A percentile compares a stretch with the other conserved stretches of the same genome.
phyloP scores from a whole-genome alignment of 2,113 vertebrate genomes.

The Jaculus jaculus region DNA sequence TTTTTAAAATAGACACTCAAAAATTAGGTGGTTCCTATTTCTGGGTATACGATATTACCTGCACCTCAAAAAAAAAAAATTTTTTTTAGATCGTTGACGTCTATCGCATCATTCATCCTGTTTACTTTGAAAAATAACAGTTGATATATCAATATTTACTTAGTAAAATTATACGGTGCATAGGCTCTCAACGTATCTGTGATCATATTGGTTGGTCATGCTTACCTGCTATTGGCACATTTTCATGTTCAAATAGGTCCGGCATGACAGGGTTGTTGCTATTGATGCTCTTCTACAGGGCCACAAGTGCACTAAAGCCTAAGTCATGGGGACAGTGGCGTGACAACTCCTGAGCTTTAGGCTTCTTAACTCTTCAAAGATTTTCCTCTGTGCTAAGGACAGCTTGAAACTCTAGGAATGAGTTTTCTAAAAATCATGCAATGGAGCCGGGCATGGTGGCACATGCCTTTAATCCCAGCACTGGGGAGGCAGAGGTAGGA shows the following conservation, averaged over 20 bases:
- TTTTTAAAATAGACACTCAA: conserved; percentile 41
- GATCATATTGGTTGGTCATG: conserved; percentile 58
- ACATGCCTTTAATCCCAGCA: too few species aligned
- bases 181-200: conserved; percentile 57
- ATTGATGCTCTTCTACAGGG: conserved; percentile 11
- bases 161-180: conserved; percentile 37
- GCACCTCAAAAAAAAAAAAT: conserved; percentile 53
- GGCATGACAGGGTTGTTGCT: conserved; percentile 55
- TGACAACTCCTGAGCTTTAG: conserved; percentile 43
- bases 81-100: conserved; percentile 55
- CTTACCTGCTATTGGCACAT: conserved; percentile 57
- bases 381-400: conserved; percentile 49
- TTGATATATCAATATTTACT: conserved; percentile 49
- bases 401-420: conserved; percentile 49
- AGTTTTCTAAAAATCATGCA: conserved; percentile 21
- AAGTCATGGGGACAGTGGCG: conserved; percentile 44
- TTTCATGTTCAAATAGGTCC: conserved; percentile 71
- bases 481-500: too few species aligned
- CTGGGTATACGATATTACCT: conserved; percentile 47
- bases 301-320: conserved; percentile 35
- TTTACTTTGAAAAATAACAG: conserved; percentile 58
- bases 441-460: too few species aligned
- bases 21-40: conserved; percentile 55
- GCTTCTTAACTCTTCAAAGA: conserved; percentile 61
- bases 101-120: conserved; percentile 53